Percentiles rank a stretch among this genome's conserved stretches.
phyloP scores from a whole-genome alignment of 2,113 vertebrate genomes.

The Oncorhynchus gorbuscha region DNA sequence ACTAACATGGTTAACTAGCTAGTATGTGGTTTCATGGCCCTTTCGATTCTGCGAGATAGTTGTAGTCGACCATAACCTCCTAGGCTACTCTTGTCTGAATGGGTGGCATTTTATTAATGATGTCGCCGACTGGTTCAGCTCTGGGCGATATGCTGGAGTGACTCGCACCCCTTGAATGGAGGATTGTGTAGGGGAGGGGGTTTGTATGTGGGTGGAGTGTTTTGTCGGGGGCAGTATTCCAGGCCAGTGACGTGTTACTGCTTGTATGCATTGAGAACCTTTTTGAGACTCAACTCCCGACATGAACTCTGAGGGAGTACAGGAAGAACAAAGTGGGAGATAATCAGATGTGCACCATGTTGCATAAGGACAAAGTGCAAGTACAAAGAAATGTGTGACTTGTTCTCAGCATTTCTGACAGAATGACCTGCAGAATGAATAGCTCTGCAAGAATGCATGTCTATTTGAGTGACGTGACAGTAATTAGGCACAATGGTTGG shows the following conservation, averaged over 20 bases:
- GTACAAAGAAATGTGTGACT: no score
- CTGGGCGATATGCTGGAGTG: not conserved
- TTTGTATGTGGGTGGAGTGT: not conserved
- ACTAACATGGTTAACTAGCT: not conserved
- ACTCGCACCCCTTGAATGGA: not conserved
- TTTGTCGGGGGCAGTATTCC: not conserved
- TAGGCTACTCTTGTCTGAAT: not conserved
- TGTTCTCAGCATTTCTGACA: no score
- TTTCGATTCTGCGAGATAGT: not conserved
- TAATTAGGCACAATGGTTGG: no score
- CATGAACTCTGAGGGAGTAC: no score
- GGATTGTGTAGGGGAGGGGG: not conserved
- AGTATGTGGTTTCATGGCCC: no score
- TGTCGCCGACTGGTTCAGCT: not conserved
- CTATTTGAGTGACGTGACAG: no score
- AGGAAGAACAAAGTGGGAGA: no score
- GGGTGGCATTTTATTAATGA: not conserved
- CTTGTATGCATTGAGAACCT: not conserved
- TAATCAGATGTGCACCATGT: no score
- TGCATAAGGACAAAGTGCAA: no score
- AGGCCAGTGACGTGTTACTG: not conserved
- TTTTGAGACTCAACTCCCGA: not conserved
- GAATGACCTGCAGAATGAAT: no score
- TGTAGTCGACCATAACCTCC: not conserved
- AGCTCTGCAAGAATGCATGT: no score